phyloP scores from a whole-genome alignment of 2,113 vertebrate genomes.

The Accipiter virgatus region DNA sequence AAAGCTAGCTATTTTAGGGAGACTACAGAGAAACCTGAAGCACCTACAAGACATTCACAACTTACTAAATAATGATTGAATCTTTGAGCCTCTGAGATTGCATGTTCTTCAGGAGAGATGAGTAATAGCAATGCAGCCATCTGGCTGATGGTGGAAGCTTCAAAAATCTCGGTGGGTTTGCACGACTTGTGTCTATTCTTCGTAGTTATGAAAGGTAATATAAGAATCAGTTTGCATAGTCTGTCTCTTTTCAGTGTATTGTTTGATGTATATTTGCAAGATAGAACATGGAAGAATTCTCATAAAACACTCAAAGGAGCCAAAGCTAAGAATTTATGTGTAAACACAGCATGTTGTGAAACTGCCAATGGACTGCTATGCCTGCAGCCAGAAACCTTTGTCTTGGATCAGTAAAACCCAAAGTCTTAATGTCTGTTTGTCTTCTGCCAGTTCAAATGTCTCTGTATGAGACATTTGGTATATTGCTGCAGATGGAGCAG shows the following conservation, averaged over 20 bases:
- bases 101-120: not conserved
- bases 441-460: not conserved
- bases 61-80: not conserved
- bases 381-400: slow-evolving; percentile 18
- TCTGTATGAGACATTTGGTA: not conserved
- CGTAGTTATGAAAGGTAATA: slow-evolving; percentile 5
- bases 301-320: slow-evolving; percentile 32
- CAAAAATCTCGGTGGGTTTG: not conserved
- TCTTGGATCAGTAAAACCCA: slow-evolving; percentile 10
- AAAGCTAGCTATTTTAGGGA: not conserved
- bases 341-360: slow-evolving; percentile 18
- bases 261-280: not conserved
- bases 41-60: not conserved
- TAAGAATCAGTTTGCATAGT: not conserved
- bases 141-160: slow-evolving; percentile 18
- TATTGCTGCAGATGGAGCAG: not conserved
- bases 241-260: not conserved
- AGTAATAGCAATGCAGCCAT: not conserved
- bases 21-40: not conserved
- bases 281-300: slow-evolving; percentile 16
- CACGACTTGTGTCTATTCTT: not conserved
- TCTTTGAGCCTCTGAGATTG: not conserved
- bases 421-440: not conserved
- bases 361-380: slow-evolving; percentile 3
- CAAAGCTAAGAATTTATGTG: slow-evolving; percentile 7